Base-by-base conservation (phyloP, 2,113 vertebrate species). In the Zootoca vivipara region DNA sequence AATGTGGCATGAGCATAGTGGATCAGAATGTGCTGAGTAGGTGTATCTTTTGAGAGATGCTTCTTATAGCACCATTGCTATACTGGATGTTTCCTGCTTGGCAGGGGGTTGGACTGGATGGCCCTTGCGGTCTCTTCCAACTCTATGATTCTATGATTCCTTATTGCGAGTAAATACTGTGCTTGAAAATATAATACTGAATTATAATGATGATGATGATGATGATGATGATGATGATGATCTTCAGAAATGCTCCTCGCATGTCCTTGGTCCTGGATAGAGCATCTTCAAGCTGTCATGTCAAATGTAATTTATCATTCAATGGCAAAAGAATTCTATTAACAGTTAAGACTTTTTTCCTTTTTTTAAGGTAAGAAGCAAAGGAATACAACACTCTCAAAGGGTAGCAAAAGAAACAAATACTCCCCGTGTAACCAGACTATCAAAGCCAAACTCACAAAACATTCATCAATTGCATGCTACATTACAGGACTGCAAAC, bases 11-110 rank as follows among this genome's bases (percentile, higher is more conserved):
- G 86, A 58, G 33, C 42, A 84, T 1, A 83, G 0, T 35, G 5
- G 33, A 62, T 70, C 30, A 79, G 40, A 18, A 70, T 15, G 4
- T 64, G 1, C 0, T n/a, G 26, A 64, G 7, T 7, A 62, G 40
- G 15, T 10, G 0, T 26, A 75, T 8, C 67, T 78, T 13, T 33
- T 85, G 15, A 4, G 46, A n/a, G 1, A 0, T 35, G 18, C 80
- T 85, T 85, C 80, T 85, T 1, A 0, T 4, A 86, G 73, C 30
- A 85, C 13, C 42, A 52, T 84, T n/a, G 38, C 26, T 58, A 24
- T 20, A 35, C 33, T 73, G 1, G 3, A 1, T n/a, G n/a, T n/a
- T n/a, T n/a, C n/a, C n/a, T n/a, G n/a, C n/a, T n/a, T n/a, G n/a
- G n/a, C n/a, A n/a, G n/a, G n/a, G n/a, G n/a, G n/a, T n/a, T n/a